Conservation (phyloP, 2,888 invertebrate species). For the Polydesmus complanatus region DNA sequence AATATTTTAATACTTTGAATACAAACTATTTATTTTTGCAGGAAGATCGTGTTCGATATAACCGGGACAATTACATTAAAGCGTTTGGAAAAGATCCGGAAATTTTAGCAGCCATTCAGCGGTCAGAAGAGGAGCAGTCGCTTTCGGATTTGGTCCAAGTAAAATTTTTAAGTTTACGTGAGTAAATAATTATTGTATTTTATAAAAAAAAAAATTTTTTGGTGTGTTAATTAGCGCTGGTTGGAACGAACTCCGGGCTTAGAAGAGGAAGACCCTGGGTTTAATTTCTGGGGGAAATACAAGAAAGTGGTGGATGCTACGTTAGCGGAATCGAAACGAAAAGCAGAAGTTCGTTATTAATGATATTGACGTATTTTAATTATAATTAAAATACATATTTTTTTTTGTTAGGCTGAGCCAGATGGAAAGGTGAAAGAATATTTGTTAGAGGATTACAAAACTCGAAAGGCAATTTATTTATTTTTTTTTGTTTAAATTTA, state of each 20-base stretch:
- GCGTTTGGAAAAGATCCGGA: slow-evolving; percentile 65
- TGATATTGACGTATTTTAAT: background rate
- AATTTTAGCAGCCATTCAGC: slow-evolving; percentile 44
- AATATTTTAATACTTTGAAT: background rate
- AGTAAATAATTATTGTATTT: background rate
- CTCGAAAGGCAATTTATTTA: slow-evolving; percentile 40
- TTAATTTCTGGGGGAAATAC: slow-evolving; percentile 92
- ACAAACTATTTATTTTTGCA: slow-evolving; percentile 29
- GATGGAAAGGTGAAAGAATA: slow-evolving; percentile 49
- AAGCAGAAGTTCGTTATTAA: slow-evolving; percentile 38
- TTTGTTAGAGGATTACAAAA: slow-evolving; percentile 57
- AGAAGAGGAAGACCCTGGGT: slow-evolving; percentile 56
- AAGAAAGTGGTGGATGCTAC: slow-evolving; percentile 43
- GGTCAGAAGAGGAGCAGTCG: slow-evolving; percentile 71
- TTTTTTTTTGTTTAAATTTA: too few species aligned
- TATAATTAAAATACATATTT: background rate
- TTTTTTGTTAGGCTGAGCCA: background rate
- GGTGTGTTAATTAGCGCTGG: slow-evolving; percentile 43
- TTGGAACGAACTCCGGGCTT: slow-evolving; percentile 87
- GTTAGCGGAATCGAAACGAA: slow-evolving; percentile 50
- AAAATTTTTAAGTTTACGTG: background rate
- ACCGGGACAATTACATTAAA: slow-evolving; percentile 68
- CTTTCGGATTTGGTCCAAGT: slow-evolving; percentile 67
- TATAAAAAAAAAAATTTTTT: background rate
- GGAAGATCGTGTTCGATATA: slow-evolving; percentile 81